Conservation (phyloP, 2,113 vertebrate genomes). For the Leiothrix lutea region DNA sequence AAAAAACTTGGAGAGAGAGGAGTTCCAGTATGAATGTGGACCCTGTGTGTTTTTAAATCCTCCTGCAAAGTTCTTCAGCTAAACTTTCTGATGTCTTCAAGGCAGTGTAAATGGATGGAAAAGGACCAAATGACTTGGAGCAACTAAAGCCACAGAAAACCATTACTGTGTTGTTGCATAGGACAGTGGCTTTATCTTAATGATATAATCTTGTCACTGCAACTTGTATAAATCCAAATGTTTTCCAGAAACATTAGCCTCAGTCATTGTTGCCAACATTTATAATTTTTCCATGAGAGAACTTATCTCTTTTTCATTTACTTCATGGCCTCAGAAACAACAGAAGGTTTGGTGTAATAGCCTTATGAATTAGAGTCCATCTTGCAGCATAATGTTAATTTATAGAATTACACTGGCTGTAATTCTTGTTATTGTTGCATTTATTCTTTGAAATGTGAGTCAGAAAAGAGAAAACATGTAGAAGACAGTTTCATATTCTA, state of each 20-base stretch:
- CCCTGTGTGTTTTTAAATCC: not conserved
- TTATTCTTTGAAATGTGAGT: not conserved
- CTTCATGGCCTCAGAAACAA: not conserved
- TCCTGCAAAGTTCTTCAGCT: not conserved
- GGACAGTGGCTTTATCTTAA: not conserved
- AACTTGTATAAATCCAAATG: not conserved
- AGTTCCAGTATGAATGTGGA: no score
- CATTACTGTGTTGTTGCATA: not conserved
- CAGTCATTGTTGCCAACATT: not conserved
- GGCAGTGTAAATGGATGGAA: rapidly evolving
- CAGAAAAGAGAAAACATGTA: not conserved
- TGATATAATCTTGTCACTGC: not conserved
- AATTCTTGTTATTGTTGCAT: not conserved
- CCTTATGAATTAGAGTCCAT: not conserved
- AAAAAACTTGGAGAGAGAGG: not conserved
- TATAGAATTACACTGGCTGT: not conserved
- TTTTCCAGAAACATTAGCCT: not conserved
- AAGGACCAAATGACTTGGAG: not conserved
- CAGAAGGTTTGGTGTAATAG: not conserved
- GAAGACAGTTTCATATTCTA: not conserved
- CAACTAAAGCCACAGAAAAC: not conserved
- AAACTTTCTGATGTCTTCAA: not conserved
- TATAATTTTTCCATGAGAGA: not conserved
- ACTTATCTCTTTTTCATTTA: not conserved
- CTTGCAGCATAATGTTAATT: not conserved